A percentile compares a stretch with the other conserved stretches of the same genome.
Conservation (phyloP, 2,888 invertebrate species). For the Brachylomia viminalis region DNA sequence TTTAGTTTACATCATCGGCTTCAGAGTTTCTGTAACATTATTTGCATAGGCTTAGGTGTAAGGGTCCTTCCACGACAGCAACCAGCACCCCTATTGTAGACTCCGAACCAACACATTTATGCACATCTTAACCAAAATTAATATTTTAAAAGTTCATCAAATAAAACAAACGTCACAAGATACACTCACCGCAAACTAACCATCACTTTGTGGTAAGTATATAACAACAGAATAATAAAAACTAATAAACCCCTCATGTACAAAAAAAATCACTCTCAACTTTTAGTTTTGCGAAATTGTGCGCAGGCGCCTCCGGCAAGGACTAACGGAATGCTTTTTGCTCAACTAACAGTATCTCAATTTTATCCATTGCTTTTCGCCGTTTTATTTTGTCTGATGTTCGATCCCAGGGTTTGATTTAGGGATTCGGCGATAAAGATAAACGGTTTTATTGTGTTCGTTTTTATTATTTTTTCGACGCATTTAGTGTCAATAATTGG, state of each 20-base stretch:
- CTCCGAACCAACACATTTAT: neutral
- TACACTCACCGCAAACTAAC: neutral
- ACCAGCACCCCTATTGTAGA: neutral
- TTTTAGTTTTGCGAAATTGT: slow-evolving; percentile 60
- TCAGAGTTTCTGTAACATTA: neutral
- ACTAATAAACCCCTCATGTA: slow-evolving; percentile 30
- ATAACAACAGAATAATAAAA: neutral
- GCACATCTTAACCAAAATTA: neutral
- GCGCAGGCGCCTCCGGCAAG: slow-evolving; percentile 74
- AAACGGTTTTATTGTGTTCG: slow-evolving; percentile 58
- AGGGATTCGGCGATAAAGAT: slow-evolving; percentile 68
- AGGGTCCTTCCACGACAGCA: neutral
- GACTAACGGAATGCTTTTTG: slow-evolving; percentile 81
- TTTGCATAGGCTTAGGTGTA: no score
- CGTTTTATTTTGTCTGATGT: slow-evolving; percentile 79
- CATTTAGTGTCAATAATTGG: slow-evolving; percentile 66
- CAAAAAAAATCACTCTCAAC: slow-evolving; percentile 53
- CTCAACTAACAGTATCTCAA: slow-evolving; percentile 78
- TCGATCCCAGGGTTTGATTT: slow-evolving; percentile 80
- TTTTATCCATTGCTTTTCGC: slow-evolving; percentile 75
- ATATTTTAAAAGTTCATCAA: neutral
- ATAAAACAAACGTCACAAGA: neutral
- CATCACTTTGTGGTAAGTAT: neutral
- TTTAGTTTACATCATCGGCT: neutral
- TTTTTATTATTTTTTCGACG: slow-evolving; percentile 58